These are phyloP conservation scores for Stenotaenia linearis DNA, from an alignment of 2,888 invertebrate species.

Conservation along the genomic window DNA sequence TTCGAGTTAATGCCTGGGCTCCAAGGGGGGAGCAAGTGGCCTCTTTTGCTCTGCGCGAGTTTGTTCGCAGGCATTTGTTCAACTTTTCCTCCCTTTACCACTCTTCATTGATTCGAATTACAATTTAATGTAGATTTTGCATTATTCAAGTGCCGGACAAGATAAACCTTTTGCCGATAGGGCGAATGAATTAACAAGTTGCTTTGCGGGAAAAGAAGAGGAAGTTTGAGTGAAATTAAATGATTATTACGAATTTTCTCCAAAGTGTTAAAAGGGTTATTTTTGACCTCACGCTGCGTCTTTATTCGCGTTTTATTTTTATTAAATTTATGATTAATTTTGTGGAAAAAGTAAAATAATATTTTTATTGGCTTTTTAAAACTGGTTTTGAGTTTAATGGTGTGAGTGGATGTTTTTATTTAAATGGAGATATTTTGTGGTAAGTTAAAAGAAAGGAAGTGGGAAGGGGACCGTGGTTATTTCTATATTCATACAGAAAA, in stretches of 20 bases:
- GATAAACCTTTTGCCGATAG: neutral
- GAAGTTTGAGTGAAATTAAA: neutral
- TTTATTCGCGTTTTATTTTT: no score
- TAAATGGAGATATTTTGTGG: neutral
- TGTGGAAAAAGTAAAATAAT: neutral
- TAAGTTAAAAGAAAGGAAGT: neutral
- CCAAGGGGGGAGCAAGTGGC: neutral
- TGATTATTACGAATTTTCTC: no score
- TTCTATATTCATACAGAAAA: constrained; percentile 11
- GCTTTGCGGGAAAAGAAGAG: no score
- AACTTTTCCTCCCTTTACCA: neutral
- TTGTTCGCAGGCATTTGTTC: neutral
- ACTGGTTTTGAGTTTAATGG: neutral
- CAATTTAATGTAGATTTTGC: neutral
- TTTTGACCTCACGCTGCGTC: no score
- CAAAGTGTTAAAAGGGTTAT: no score
- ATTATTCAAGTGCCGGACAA: neutral
- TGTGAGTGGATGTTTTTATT: neutral
- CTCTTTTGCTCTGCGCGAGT: neutral
- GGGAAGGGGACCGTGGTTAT: neutral
- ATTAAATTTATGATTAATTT: no score
- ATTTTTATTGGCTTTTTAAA: neutral
- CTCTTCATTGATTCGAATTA: neutral
- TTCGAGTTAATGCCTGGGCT: neutral
- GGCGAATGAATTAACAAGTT: neutral